Base-by-base conservation (phyloP, 2,888 invertebrate genomes). In the Theristus sp. region DNA sequence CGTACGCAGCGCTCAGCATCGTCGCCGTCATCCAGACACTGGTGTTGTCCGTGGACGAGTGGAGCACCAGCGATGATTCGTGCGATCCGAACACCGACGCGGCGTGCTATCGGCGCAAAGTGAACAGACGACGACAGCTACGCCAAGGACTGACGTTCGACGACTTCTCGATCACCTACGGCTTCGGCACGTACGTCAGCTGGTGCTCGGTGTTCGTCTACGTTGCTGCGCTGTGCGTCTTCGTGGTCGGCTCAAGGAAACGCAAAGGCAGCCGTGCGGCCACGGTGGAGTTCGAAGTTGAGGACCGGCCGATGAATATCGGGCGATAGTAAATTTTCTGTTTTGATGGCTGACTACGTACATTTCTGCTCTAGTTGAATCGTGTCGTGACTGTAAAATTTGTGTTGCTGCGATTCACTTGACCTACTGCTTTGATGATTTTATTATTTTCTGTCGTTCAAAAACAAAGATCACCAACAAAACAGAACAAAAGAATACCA, bases 251-350 rank as follows among this genome's bases (percentile, higher is more conserved):
- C 73, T 87, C 87, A 0, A 82, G 84, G 62, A 89, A 89, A 74
- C 82, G 85, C 75, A 89, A 89, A 79, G 84, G 87, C 0, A 83
- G 84, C 66, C 84, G 85, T 69, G 86, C 86, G 1, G 84, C 84
- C 2, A 84, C 82, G n/a, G 85, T 85, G 65, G 85, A 87, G 71
- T 78, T 86, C 52, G 87, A 84, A 1, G 83, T 85, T 82, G 87
- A 85, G 3, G 87, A 89, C 68, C 87, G 87, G 69, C 86, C 87
- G 2, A 46, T 62, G n/a, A 13, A 60, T 10, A 55, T 62, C 22
- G 62, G 62, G 2, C 30, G 62, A 1, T 62, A 60, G 61, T 26
- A 47, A 2, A 10, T 52, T 52, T 22, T 52, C 13, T 38, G 6
- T 38, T 17, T 38, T n/a, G n/a, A n/a, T n/a, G n/a, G n/a, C n/a